Evolutionary conservation across 2,113 vertebrate genomes (phyloP), one percentile per base, ranked within the genome.

Genomic region (Oenanthe oenanthe): DNA sequence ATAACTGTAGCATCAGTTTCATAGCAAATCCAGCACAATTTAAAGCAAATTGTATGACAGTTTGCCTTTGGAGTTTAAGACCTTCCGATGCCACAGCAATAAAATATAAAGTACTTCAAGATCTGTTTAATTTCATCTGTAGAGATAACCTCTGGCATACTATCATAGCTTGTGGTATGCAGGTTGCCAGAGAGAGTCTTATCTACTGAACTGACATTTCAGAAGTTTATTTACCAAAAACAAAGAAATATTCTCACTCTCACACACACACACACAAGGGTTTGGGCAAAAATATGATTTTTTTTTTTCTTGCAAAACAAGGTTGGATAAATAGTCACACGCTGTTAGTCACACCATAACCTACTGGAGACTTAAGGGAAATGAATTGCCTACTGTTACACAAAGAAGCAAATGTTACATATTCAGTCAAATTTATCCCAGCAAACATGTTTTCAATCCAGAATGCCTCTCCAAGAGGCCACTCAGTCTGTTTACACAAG

Each of bases 221-320:
- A 85, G 45, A 66, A 66, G 6, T 53, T 31, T 24, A 67, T 89
- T 75, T 40, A 5, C 22, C 17, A 48, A 48, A 67, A 66, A 48
- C 12, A 45, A 70, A 58, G 1, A 57, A 42, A 79, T 32, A 47
- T 0, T 1, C 16, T 12, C 3, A 0, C 14, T 26, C 22, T 32
- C 14, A 38, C 12, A 13, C 9, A 15, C 2, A 25, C 4, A 26
- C 4, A 26, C 0, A 25, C 4, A n/a, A 0, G 28, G 2, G 24
- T 20, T 65, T 78, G 43, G 11, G 25, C 19, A 74, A 54, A 91
- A 81, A 36, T 3, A 28, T 1, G 9, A 62, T 6, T 43, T 58
- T 21, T 56, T 56, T 83, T 78, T 66, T 63, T 31, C 36, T 90
- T 87, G 29, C 18, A 79, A 60, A 89, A 4, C 13, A 73, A 68